Evolutionary conservation across 1,140 invertebrate genomes (phyloP).

Genomic region (Bombus balteatus): DNA sequence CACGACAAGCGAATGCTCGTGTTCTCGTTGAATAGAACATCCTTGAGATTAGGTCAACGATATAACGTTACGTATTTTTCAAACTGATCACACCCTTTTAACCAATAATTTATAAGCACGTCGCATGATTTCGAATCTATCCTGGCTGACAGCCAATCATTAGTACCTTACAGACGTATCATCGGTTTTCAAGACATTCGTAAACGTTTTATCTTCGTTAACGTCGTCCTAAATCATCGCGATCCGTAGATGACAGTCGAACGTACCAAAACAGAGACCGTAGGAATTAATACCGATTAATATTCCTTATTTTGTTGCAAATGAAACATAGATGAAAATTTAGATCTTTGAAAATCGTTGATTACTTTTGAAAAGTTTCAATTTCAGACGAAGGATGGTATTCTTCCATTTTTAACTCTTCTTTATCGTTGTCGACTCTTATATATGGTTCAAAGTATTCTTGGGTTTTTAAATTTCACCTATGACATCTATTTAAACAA

Average conservation of each 20-base stretch:
- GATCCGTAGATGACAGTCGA: slow-evolving; percentile 9
- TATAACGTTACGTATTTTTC: neutral
- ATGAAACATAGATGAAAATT: neutral
- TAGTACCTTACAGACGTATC: slow-evolving; percentile 36
- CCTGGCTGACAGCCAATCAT: slow-evolving; percentile 55
- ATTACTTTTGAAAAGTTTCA: too few relatives aligned
- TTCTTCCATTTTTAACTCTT: too few relatives aligned
- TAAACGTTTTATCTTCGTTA: slow-evolving; percentile 70
- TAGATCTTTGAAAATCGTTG: neutral
- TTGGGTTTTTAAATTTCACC: too few relatives aligned
- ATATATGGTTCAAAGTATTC: too few relatives aligned
- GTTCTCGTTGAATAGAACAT: neutral
- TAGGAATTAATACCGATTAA: too few relatives aligned
- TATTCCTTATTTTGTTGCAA: neutral
- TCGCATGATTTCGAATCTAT: slow-evolving; percentile 34
- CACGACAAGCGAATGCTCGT: neutral
- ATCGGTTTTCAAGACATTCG: slow-evolving; percentile 57
- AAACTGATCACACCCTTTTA: neutral
- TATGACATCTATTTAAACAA: too few relatives aligned
- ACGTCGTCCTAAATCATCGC: slow-evolving; percentile 63
- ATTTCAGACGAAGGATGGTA: too few relatives aligned
- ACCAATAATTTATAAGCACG: slow-evolving; percentile 14
- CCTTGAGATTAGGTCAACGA: neutral
- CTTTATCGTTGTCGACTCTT: too few relatives aligned
- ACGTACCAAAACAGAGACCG: neutral